Conservation (phyloP, 2,888 invertebrate species). For the Agrotis puta region DNA sequence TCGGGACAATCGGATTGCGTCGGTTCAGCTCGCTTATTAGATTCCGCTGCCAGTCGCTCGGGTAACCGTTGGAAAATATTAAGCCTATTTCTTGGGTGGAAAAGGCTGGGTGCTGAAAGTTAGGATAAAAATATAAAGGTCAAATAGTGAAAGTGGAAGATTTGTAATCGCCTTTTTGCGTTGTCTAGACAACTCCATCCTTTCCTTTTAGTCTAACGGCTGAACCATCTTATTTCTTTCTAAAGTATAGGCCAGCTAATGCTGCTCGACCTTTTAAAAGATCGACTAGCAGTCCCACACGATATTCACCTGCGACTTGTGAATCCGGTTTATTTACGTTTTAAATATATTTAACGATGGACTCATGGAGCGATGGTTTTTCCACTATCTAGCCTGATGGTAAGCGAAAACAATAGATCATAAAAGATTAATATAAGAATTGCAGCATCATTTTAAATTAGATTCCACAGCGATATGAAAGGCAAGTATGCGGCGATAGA, state of each 20-base stretch:
- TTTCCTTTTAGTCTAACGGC: neutral
- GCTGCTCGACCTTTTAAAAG: neutral
- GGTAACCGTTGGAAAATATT: conserved; percentile 54
- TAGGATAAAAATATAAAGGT: conserved; percentile 5
- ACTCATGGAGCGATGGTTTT: too few species aligned
- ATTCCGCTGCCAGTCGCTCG: conserved; percentile 46
- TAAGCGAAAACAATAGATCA: neutral
- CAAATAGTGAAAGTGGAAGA: neutral
- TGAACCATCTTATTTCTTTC: neutral
- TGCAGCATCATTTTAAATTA: conserved; percentile 4
- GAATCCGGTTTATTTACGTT: neutral
- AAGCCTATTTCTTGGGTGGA: conserved; percentile 39
- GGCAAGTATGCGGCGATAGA: conserved; percentile 38
- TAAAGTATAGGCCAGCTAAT: neutral
- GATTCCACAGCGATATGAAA: conserved; percentile 30
- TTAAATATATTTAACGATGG: too few species aligned
- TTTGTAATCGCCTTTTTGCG: neutral
- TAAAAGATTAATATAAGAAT: neutral
- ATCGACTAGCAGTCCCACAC: neutral
- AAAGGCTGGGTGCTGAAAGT: conserved; percentile 3
- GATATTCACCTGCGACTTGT: neutral
- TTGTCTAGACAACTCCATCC: neutral
- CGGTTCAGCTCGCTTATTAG: conserved; percentile 64
- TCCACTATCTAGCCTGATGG: too few species aligned
- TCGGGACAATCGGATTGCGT: conserved; percentile 65